Percentiles rank a stretch among this genome's conserved stretches.
These are phyloP conservation scores for Trematomus bernacchii DNA, from an alignment of 2,797 vertebrate genomes.

Conservation along the genomic window DNA sequence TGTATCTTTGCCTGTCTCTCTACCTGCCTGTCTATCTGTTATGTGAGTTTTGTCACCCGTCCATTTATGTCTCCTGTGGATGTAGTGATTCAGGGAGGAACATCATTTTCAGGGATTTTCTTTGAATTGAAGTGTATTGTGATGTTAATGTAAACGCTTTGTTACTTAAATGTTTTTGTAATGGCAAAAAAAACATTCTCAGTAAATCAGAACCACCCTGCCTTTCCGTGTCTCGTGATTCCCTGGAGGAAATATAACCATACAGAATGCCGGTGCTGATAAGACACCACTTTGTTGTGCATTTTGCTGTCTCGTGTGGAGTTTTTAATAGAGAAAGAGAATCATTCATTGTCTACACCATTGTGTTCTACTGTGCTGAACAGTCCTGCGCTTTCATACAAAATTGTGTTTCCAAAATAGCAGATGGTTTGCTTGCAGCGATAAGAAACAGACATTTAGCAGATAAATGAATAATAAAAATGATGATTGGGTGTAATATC, in stretches of 20 bases:
- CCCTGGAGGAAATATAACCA: conserved; percentile 57
- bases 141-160: conserved; percentile 54
- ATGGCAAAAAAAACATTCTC: conserved; percentile 32
- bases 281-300: conserved; percentile 60
- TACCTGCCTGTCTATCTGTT: neutral
- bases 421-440: conserved; percentile 65
- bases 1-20: neutral
- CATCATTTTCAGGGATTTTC: conserved; percentile 34
- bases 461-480: conserved; percentile 69
- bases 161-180: conserved; percentile 45
- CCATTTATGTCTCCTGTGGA: conserved; percentile 7
- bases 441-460: conserved; percentile 72
- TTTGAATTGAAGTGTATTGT: conserved; percentile 54
- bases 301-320: conserved; percentile 47
- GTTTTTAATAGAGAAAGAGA: conserved; percentile 62
- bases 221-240: conserved; percentile 26
- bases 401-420: conserved; percentile 56
- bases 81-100: conserved; percentile 22
- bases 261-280: conserved; percentile 68
- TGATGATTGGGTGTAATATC: conserved; percentile 54
- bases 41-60: conserved; percentile 1
- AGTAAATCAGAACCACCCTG: conserved; percentile 27
- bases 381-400: conserved; percentile 53
- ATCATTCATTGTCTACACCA: conserved; percentile 72
- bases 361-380: conserved; percentile 68